A percentile compares a stretch with the other conserved stretches of the same genome.
These are phyloP conservation scores for Antheraea mylitta DNA, from an alignment of 1,140 invertebrate genomes.

Conservation along the genomic window DNA sequence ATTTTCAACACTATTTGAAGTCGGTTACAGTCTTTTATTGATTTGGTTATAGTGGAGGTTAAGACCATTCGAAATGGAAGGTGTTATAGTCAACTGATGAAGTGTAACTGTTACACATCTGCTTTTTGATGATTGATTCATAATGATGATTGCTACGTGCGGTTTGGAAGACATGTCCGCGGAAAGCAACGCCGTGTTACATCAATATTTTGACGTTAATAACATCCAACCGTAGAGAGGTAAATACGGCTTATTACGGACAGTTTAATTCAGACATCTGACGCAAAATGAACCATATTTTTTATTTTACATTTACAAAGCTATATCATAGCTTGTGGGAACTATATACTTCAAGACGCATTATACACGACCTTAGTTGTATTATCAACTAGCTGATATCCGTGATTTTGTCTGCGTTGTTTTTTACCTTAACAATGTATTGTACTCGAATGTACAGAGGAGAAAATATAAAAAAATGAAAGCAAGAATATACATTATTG, in stretches of 20 bases:
- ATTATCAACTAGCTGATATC: too few species aligned
- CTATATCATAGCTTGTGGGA: neutral
- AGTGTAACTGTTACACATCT: constrained; percentile 65
- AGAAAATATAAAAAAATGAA: too few species aligned
- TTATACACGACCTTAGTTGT: too few species aligned
- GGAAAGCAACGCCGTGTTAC: constrained; percentile 45
- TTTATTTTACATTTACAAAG: neutral
- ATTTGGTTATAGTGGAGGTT: neutral
- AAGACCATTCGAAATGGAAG: constrained; percentile 20
- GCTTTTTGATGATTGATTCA: constrained; percentile 64
- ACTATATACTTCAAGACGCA: constrained; percentile 10
- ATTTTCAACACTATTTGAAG: neutral
- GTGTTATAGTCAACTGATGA: constrained; percentile 38
- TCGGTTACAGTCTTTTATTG: neutral
- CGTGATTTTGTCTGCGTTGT: too few species aligned
- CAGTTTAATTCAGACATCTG: constrained; percentile 47
- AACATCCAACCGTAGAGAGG: constrained; percentile 51
- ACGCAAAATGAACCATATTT: constrained; percentile 17
- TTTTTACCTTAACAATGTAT: too few species aligned
- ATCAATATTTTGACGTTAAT: constrained; percentile 56
- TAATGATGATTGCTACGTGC: constrained; percentile 64
- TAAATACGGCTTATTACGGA: constrained; percentile 54
- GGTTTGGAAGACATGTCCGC: constrained; percentile 48
- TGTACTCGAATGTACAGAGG: too few species aligned
- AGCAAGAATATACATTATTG: too few species aligned